Conservation (phyloP, 2,888 invertebrate genomes). For the Allophyes oxyacanthae region DNA sequence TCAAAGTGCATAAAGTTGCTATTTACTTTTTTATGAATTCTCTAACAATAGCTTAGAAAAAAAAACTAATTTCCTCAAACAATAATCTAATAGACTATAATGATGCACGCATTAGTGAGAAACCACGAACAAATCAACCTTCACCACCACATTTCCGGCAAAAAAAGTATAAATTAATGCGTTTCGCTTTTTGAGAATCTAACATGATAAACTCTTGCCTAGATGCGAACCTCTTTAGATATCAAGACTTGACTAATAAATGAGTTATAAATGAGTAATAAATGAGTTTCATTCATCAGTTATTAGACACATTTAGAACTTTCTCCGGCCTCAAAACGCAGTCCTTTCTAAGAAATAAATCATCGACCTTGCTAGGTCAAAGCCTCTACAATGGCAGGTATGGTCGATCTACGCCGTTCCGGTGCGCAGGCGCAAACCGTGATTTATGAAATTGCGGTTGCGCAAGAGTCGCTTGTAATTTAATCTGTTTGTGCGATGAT, state of each 20-base stretch:
- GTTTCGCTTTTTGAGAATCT: slow-evolving; percentile 13
- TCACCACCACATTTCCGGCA: slow-evolving; percentile 28
- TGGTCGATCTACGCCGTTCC: slow-evolving; percentile 38
- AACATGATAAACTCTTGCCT: not conserved
- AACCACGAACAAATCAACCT: slow-evolving; percentile 30
- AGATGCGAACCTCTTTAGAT: slow-evolving; percentile 4
- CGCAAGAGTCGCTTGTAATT: slow-evolving; percentile 51
- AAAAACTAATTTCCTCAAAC: slow-evolving; percentile 31
- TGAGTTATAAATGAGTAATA: slow-evolving; percentile 13
- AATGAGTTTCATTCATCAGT: slow-evolving; percentile 27
- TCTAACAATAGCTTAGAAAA: not conserved
- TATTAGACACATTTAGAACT: slow-evolving; percentile 28
- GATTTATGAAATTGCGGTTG: slow-evolving; percentile 54
- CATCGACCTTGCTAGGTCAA: slow-evolving; percentile 64
- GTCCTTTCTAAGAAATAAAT: slow-evolving; percentile 58
- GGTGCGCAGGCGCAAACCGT: slow-evolving; percentile 41
- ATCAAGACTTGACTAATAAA: slow-evolving; percentile 20
- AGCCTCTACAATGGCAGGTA: slow-evolving; percentile 45
- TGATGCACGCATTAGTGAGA: slow-evolving; percentile 17
- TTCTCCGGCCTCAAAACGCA: slow-evolving; percentile 51
- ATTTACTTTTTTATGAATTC: no score
- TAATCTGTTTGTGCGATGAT: slow-evolving; percentile 39
- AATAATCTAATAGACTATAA: slow-evolving; percentile 27
- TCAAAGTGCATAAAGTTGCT: no score
- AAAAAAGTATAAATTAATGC: slow-evolving; percentile 19